A percentile compares a stretch with the other conserved stretches of the same genome.
These are phyloP conservation scores for Daubentonia madagascariensis DNA, from an alignment of 2,113 vertebrate species.

Conservation along the genomic window DNA sequence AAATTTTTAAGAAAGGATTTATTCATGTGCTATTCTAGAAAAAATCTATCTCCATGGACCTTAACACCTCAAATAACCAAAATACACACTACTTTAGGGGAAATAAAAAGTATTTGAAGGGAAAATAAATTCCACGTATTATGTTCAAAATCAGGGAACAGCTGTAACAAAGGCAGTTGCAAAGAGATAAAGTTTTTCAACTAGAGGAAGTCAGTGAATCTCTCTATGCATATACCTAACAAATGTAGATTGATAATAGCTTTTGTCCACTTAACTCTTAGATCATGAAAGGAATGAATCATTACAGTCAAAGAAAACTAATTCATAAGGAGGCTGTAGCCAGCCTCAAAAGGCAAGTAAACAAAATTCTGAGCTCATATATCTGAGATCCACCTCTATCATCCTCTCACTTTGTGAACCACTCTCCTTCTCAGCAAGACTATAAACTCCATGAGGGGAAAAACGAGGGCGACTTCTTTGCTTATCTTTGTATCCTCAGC, in stretches of 20 bases:
- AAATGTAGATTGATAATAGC: background rate
- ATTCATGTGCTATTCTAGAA: background rate
- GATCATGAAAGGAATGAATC: background rate
- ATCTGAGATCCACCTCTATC: background rate
- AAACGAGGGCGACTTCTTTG: background rate
- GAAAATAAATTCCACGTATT: background rate
- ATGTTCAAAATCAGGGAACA: background rate
- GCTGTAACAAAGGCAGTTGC: background rate
- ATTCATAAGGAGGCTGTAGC: background rate
- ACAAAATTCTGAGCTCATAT: background rate
- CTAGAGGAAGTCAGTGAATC: background rate
- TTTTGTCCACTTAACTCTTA: background rate
- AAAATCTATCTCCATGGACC: background rate
- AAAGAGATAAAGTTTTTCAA: background rate
- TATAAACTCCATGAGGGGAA: background rate
- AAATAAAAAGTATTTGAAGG: background rate
- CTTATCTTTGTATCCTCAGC: background rate
- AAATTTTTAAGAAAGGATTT: background rate
- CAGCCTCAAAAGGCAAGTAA: background rate
- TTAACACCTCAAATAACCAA: background rate
- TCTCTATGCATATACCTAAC: background rate
- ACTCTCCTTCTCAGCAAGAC: background rate
- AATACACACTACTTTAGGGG: background rate
- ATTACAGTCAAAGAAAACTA: background rate
- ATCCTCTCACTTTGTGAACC: background rate